These are phyloP conservation scores for Oncorhynchus masou DNA, from an alignment of 2,113 vertebrate species.

Conservation along the genomic window DNA sequence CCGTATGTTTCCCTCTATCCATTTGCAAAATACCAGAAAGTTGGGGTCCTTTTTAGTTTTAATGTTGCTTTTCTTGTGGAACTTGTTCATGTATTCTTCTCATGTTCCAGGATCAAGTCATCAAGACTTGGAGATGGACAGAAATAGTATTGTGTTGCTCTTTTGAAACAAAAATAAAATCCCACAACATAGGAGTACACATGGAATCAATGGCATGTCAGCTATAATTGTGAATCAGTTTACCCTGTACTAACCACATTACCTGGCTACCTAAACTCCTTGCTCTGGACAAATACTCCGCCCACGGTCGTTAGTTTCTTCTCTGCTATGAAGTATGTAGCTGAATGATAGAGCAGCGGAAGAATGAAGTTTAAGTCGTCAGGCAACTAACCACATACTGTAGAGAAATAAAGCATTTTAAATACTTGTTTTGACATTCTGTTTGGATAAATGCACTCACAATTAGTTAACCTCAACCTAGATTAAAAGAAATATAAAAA, in stretches of 20 bases:
- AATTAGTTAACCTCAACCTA: not conserved
- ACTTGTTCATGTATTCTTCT: constrained; percentile 32
- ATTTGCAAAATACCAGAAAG: not conserved
- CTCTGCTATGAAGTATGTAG: no score
- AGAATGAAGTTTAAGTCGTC: not conserved
- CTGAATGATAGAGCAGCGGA: no score
- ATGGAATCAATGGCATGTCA: not conserved
- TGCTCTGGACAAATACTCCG: no score
- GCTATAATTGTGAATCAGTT: not conserved
- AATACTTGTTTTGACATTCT: not conserved
- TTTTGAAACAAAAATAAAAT: constrained; percentile 13
- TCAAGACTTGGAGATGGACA: constrained; percentile 17
- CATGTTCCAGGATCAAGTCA: not conserved
- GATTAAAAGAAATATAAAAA: not conserved
- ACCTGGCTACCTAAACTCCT: no score
- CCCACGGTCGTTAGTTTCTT: no score
- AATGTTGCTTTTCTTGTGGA: constrained; percentile 4
- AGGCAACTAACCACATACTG: not conserved
- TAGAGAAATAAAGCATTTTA: constrained; percentile 28
- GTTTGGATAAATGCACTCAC: not conserved
- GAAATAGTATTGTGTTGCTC: constrained; percentile 9
- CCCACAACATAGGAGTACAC: not conserved
- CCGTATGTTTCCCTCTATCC: not conserved
- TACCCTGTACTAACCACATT: not conserved
- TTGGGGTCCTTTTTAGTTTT: not conserved